These are phyloP conservation scores for Podarcis raffonei DNA, from an alignment of 2,113 vertebrate genomes.

Conservation along the genomic window DNA sequence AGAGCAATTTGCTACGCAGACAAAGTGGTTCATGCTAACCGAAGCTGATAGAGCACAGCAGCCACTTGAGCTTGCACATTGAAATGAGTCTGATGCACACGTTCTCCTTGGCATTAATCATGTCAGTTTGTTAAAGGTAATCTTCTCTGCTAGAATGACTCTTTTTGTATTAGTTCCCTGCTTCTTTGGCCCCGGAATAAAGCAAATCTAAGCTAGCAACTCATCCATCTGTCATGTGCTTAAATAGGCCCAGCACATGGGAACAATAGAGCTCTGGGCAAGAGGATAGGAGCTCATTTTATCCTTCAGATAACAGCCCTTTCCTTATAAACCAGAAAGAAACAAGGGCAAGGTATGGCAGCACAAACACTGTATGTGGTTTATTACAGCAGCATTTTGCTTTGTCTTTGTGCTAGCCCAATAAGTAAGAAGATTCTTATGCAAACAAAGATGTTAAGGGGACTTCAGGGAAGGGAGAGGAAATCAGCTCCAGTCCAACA, in stretches of 20 bases:
- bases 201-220: conserved; percentile 25
- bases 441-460: no score
- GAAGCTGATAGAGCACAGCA: not conserved
- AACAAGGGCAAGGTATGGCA: not conserved
- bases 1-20: not conserved
- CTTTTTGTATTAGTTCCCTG: conserved; percentile 18
- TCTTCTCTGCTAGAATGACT: not conserved
- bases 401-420: accelerated
- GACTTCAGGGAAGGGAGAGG: no score
- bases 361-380: not conserved
- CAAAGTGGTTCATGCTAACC: not conserved
- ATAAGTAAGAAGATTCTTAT: no score
- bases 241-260: conserved; percentile 1
- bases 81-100: not conserved
- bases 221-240: conserved; percentile 34
- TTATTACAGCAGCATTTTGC: not conserved
- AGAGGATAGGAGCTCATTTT: conserved; percentile 13
- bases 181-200: conserved; percentile 21
- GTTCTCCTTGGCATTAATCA: conserved; percentile 1
- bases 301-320: conserved; percentile 19
- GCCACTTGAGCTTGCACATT: not conserved
- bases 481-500: no score
- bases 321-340: not conserved
- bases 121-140: conserved; percentile 10
- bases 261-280: conserved; percentile 29